phyloP scores from a whole-genome alignment of 2,797 vertebrate genomes.

The Sebastolobus alascanus region DNA sequence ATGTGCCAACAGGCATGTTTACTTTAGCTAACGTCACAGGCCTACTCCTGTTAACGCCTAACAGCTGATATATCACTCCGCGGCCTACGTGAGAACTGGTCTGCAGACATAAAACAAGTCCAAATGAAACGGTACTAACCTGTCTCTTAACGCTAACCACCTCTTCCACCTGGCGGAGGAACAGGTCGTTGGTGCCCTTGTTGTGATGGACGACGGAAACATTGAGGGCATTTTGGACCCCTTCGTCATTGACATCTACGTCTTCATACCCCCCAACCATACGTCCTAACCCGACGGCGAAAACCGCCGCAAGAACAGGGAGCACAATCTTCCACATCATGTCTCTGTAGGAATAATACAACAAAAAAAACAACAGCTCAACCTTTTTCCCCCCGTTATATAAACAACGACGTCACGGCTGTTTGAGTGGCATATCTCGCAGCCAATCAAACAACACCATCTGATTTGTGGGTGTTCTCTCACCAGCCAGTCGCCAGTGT shows the following conservation, averaged over 20 bases:
- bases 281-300: not conserved
- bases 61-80: no score
- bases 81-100: no score
- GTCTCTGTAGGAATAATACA: accelerated
- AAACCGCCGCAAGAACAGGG: constrained; percentile 31
- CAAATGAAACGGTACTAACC: constrained; percentile 74
- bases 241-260: not conserved
- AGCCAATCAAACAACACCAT: constrained; percentile 39
- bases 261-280: not conserved
- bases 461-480: no score
- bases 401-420: constrained; percentile 16
- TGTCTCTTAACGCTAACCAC: constrained; percentile 81
- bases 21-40: no score
- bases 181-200: constrained; percentile 83
- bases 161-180: constrained; percentile 54
- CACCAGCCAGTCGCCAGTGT: not conserved
- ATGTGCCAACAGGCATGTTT: no score
- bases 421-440: not conserved
- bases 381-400: constrained; percentile 9
- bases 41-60: no score
- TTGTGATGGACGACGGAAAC: constrained; percentile 89
- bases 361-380: not conserved
- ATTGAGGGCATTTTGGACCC: constrained; percentile 73
- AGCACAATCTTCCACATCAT: constrained; percentile 58
- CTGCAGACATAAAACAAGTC: not conserved